Conservation (phyloP, 2,797 vertebrate species). For the Aythya fuligula region DNA sequence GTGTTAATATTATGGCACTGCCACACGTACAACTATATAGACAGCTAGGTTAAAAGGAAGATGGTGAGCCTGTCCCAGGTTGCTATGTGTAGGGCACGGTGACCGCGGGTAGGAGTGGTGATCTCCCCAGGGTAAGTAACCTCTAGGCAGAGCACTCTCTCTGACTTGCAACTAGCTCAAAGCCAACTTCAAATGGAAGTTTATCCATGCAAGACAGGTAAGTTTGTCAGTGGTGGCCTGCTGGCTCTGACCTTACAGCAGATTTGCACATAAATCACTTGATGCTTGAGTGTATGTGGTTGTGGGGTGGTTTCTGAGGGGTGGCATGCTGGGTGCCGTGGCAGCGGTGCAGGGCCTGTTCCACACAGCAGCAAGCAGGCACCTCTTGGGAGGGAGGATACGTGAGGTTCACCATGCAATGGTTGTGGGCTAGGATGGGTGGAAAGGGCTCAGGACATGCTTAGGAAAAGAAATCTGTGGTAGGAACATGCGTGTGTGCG, state of each 20-base stretch:
- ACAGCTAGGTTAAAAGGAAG: background rate
- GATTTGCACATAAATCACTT: background rate
- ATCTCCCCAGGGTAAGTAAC: background rate
- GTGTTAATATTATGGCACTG: background rate
- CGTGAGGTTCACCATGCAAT: accelerated
- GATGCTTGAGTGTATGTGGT: background rate
- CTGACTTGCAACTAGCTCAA: background rate
- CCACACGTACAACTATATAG: background rate
- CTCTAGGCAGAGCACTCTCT: background rate
- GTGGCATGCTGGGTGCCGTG: background rate
- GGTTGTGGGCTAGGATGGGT: background rate
- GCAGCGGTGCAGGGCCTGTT: too few species aligned
- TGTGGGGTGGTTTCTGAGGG: background rate
- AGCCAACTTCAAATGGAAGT: background rate
- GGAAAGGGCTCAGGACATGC: background rate
- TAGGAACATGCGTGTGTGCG: accelerated
- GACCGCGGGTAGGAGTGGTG: background rate
- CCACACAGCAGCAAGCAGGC: background rate
- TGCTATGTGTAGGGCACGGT: background rate
- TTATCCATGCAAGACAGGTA: background rate
- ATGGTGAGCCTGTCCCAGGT: background rate
- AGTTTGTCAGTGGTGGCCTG: background rate
- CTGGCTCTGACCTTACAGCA: background rate
- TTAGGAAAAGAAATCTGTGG: background rate
- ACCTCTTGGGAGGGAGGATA: background rate